Conservation (phyloP, 2,797 vertebrate species). For the Amphiprion clarkii region DNA sequence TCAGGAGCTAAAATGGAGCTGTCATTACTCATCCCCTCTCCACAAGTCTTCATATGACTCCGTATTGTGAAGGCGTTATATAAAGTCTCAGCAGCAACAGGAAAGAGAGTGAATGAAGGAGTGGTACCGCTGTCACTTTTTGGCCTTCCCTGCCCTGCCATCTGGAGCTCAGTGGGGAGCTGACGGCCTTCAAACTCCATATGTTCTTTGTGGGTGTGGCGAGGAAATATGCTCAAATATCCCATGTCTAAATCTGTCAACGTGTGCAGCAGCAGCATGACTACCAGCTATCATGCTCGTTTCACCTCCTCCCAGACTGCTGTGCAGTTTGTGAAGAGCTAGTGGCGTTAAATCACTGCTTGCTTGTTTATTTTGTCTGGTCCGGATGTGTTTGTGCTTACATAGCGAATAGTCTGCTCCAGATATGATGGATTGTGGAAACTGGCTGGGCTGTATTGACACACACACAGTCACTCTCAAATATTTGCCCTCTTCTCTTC, state of each 20-base stretch:
- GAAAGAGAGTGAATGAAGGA: not conserved
- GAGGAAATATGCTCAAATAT: constrained; percentile 12
- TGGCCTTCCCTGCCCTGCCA: constrained; percentile 27
- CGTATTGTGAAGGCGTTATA: not conserved
- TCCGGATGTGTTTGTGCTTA: constrained; percentile 51
- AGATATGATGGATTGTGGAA: constrained; percentile 23
- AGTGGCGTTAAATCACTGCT: constrained; percentile 17
- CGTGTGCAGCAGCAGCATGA: constrained; percentile 2
- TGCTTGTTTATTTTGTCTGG: constrained; percentile 36
- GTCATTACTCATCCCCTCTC: constrained; percentile 34
- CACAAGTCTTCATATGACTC: constrained; percentile 3
- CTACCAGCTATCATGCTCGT: not conserved
- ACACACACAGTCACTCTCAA: constrained; percentile 38
- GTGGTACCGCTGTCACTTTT: constrained; percentile 2
- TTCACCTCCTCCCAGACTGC: not conserved
- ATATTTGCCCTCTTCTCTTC: constrained; percentile 69
- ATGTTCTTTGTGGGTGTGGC: constrained; percentile 32
- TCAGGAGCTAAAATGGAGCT: constrained; percentile 35
- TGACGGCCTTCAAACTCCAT: constrained; percentile 34
- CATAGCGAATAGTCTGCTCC: constrained; percentile 27
- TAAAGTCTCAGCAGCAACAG: not conserved
- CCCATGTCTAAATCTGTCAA: constrained; percentile 28
- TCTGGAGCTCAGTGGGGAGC: constrained; percentile 41
- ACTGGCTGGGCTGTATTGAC: constrained; percentile 17
- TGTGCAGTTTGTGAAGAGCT: constrained; percentile 6